Percentiles rank a stretch among this genome's conserved stretches.
Conservation (phyloP, 2,113 vertebrate genomes). For the Ahaetulla prasina region DNA sequence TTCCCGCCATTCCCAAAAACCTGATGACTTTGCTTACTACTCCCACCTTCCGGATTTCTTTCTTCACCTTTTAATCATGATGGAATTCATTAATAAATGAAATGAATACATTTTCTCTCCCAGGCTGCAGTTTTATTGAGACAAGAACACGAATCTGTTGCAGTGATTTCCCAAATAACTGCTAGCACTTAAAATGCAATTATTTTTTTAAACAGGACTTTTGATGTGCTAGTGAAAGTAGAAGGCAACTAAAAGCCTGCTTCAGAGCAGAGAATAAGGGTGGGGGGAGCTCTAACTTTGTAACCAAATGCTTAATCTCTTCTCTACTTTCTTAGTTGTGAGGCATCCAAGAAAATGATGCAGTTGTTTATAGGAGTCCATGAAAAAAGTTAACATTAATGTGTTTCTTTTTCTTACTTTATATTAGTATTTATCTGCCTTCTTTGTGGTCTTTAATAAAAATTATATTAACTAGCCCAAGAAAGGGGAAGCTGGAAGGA, state of each 20-base stretch:
- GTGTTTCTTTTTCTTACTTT: background rate
- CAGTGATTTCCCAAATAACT: conserved; percentile 64
- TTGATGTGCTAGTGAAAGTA: conserved; percentile 33
- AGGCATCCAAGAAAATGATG: background rate
- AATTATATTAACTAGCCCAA: background rate
- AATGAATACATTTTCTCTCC: conserved; percentile 62
- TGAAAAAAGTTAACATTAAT: background rate
- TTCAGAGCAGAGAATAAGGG: rapidly evolving
- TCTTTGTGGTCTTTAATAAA: background rate
- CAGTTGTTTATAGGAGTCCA: rapidly evolving
- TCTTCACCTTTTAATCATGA: conserved; percentile 66
- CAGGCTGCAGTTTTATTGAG: conserved; percentile 63
- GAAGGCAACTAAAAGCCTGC: background rate
- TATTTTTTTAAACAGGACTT: conserved; percentile 34
- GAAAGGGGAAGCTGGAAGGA: rapidly evolving
- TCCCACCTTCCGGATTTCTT: conserved; percentile 44
- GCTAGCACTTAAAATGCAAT: conserved; percentile 59
- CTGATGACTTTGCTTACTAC: conserved; percentile 39
- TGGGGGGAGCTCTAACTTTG: background rate
- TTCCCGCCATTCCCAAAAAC: conserved; percentile 36
- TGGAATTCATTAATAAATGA: conserved; percentile 69
- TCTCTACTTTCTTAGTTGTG: background rate
- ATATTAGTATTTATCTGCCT: background rate
- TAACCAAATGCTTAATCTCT: background rate
- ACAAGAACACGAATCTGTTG: conserved; percentile 58